Conservation (phyloP, 2,888 invertebrate genomes). For the Microplitis deprimator region DNA sequence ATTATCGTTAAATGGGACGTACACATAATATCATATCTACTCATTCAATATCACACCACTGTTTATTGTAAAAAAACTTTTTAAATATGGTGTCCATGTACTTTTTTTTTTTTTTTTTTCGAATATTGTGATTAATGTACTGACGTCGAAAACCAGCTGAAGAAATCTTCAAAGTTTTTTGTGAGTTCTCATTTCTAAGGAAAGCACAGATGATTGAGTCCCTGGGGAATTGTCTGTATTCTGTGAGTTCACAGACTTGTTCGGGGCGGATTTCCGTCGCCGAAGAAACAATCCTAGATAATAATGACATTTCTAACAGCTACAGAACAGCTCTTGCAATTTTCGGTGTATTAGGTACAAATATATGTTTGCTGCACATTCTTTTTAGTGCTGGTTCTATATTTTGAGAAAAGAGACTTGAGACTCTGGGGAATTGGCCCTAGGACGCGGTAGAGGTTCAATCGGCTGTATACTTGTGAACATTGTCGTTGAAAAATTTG, state of each 20-base stretch:
- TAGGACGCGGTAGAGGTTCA: slow-evolving; percentile 41
- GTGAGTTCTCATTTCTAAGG: neutral
- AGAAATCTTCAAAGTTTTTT: neutral
- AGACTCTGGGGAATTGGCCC: slow-evolving; percentile 16
- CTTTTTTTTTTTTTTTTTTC: neutral
- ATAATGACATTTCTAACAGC: slow-evolving; percentile 47
- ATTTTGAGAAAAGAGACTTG: slow-evolving; percentile 3
- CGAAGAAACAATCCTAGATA: slow-evolving; percentile 54
- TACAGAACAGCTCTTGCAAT: neutral
- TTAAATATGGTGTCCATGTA: neutral
- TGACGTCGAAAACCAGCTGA: neutral
- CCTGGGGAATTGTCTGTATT: neutral
- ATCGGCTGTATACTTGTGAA: slow-evolving; percentile 53
- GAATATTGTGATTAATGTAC: neutral
- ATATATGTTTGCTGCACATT: neutral
- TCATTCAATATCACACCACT: neutral
- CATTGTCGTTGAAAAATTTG: slow-evolving; percentile 19
- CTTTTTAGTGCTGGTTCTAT: slow-evolving; percentile 9
- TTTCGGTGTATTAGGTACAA: neutral
- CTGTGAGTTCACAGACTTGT: slow-evolving; percentile 27
- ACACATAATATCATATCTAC: neutral
- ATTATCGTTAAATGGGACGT: neutral
- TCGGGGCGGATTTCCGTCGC: slow-evolving; percentile 40
- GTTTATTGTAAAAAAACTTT: neutral
- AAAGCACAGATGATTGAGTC: neutral